Conservation (phyloP, 92 coral and sea anemone species). For the Phymanthus crucifer region DNA sequence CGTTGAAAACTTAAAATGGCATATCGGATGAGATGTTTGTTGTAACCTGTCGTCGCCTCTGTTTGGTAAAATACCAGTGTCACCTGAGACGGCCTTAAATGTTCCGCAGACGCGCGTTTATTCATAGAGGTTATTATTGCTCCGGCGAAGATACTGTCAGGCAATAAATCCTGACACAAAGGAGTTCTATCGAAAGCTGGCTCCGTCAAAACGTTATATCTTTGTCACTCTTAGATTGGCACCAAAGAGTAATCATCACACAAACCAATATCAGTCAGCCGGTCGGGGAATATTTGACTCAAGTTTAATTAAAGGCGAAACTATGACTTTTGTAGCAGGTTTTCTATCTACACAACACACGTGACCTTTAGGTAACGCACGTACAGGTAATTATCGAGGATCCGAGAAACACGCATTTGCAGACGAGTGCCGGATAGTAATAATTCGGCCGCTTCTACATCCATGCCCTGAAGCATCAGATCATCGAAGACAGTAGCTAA, state of each 20-base stretch:
- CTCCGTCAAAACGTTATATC: background rate
- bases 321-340: conserved; percentile 17
- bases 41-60: conserved; percentile 2
- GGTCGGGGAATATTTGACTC: conserved; percentile 16
- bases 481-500: background rate
- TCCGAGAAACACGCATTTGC: conserved; percentile 8
- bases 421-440: conserved; percentile 3
- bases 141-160: background rate
- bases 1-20: conserved; percentile 8
- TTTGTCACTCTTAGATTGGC: background rate
- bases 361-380: conserved; percentile 41
- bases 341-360: conserved; percentile 26
- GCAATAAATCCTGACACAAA: background rate
- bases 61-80: conserved; percentile 7
- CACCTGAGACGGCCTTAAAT: conserved; percentile 6
- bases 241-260: background rate
- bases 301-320: background rate
- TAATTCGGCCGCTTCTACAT: background rate
- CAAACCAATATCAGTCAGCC: background rate
- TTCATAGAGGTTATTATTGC: background rate
- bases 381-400: conserved; percentile 10
- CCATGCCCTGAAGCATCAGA: conserved; percentile 14
- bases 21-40: conserved; percentile 3
- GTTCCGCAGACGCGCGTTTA: conserved; percentile 1
- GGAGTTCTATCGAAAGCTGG: background rate